Percentiles rank a stretch among this genome's conserved stretches.
These are phyloP conservation scores for Lydus trimaculatus DNA, from an alignment of 2,888 invertebrate species.

Conservation along the genomic window DNA sequence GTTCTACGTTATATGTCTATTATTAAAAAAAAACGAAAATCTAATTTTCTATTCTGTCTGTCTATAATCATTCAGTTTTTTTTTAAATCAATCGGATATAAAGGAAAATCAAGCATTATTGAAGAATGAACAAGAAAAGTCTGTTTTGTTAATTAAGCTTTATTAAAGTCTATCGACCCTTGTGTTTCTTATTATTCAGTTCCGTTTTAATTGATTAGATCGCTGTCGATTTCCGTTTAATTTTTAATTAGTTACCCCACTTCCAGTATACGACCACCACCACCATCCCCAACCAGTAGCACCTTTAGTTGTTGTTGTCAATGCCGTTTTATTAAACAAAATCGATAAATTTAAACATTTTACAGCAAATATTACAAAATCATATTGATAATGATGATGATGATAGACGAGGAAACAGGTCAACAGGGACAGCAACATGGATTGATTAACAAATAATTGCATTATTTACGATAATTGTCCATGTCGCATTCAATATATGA, in stretches of 20 bases:
- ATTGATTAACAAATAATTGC: constrained; percentile 22
- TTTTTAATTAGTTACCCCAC: not conserved
- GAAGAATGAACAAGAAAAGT: not conserved
- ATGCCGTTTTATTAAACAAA: not conserved
- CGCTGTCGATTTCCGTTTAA: not conserved
- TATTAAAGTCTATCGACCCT: not conserved
- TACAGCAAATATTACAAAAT: not conserved
- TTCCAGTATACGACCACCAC: no score
- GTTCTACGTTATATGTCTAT: not conserved
- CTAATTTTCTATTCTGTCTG: not conserved
- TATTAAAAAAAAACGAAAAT: not conserved
- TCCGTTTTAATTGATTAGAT: not conserved
- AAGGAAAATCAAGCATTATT: no score
- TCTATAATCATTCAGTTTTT: no score
- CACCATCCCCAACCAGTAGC: no score
- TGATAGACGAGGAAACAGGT: not conserved
- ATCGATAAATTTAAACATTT: no score
- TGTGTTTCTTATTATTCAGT: not conserved
- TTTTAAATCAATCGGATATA: no score
- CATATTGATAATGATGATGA: not conserved
- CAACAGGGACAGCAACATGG: not conserved
- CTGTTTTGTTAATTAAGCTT: not conserved
- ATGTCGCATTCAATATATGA: constrained; percentile 15
- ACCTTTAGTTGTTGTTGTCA: no score
- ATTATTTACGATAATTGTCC: constrained; percentile 27